Evolutionary conservation across 1,140 invertebrate genomes (phyloP).

Genomic region (Bombus soroeensis): DNA sequence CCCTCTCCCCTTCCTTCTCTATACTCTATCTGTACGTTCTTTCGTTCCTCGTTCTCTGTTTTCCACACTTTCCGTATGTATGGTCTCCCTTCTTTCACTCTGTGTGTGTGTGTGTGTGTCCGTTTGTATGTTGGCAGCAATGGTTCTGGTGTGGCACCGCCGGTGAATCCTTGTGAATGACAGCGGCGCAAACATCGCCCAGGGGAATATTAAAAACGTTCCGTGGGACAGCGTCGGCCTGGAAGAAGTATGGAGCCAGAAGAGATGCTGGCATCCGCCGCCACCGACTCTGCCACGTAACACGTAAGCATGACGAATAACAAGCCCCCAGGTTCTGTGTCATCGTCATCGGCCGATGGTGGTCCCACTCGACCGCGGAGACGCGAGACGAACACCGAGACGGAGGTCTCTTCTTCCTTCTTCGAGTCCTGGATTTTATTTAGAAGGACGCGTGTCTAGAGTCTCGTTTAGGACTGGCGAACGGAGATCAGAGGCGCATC

Average conservation of each 20-base stretch:
- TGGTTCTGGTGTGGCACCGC: neutral
- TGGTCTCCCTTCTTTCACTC: conserved; percentile 2
- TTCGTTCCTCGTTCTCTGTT: neutral
- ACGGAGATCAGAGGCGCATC: fast-evolving
- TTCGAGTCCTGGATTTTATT: neutral
- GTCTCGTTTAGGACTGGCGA: neutral
- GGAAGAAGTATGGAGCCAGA: conserved; percentile 43
- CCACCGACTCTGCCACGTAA: conserved; percentile 46
- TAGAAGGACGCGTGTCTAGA: neutral
- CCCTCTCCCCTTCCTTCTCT: neutral
- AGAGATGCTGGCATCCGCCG: conserved; percentile 51
- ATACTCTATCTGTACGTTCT: neutral
- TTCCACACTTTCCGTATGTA: neutral
- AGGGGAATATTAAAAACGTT: conserved; percentile 78
- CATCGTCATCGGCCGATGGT: conserved; percentile 47
- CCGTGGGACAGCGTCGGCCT: conserved; percentile 51
- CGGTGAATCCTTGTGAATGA: conserved; percentile 67
- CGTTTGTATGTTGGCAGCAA: neutral
- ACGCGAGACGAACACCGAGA: neutral
- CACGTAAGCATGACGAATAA: conserved; percentile 66
- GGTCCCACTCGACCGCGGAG: neutral
- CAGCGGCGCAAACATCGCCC: conserved; percentile 73
- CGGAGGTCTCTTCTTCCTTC: neutral
- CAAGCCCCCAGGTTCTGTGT: conserved; percentile 74
- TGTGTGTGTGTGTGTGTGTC: neutral